Base-by-base conservation (phyloP, 2,113 vertebrate species). In the Neodon shergylaensis region DNA sequence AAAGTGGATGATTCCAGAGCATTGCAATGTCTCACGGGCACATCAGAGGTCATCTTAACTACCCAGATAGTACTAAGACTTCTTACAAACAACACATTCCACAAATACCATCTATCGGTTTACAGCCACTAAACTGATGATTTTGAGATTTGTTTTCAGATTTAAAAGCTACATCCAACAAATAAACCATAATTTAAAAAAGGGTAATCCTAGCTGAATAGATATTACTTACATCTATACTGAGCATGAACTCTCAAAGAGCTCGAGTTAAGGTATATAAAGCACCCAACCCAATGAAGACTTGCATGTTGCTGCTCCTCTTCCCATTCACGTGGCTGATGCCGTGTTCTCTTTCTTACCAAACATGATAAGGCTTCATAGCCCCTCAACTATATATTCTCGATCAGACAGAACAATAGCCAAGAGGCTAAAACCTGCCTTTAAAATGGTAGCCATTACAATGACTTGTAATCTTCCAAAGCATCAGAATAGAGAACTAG, bases 41-140 rank as follows among this genome's bases (percentile, higher is more conserved):
- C 93, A 84, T 87, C 70, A 93, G 89, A 88, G 39, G 92, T 52
- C 84, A 93, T 95, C 63, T 95, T 89, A 95, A 92, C 82, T 83
- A 83, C 52, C 58, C 74, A 70, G 83, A n/a, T 81, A 88, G 78
- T 79, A 65, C 49, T 76, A 82, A 92, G 7, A 39, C 70, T 93
- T 78, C 70, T 93, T 78, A 78, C 31, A 86, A 84, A 95, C 52
- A 93, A 79, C 84, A 85, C 49, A 83, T 63, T 92, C 28, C 16
- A 77, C n/a, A 82, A 82, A 95, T 44, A 72, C 2, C 7, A 1
- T 47, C 81, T 93, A 42, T 77, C 36, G 85, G 54, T 8, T 63
- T 94, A 13, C 49, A 61, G 36, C 7, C 61, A 10, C 21, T 91
- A 78, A 89, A 91, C 22, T 94, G n/a, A 91, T 79, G 90, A 77